Conservation (phyloP, 1,140 invertebrate species). For the Pomacea maculata region DNA sequence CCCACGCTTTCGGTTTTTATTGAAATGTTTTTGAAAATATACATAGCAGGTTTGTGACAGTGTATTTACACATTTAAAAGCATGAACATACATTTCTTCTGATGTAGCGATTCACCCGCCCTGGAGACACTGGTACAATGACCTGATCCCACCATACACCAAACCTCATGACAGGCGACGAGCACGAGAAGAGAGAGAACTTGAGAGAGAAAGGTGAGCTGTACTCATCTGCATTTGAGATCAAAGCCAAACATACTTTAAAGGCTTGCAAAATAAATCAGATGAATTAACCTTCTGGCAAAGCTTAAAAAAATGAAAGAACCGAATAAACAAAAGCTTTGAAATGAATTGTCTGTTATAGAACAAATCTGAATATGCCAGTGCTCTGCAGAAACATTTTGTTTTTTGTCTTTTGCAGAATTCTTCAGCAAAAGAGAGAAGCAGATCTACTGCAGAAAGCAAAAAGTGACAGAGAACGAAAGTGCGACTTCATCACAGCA, state of each 20-base stretch:
- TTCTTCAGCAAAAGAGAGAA: slow-evolving; percentile 43
- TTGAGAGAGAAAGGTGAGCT: slow-evolving; percentile 56
- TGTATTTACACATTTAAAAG: background rate
- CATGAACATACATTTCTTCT: slow-evolving; percentile 5
- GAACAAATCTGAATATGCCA: background rate
- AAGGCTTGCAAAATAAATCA: too few species aligned
- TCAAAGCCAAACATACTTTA: background rate
- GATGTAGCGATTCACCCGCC: slow-evolving; percentile 54
- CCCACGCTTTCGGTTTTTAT: background rate
- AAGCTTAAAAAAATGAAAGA: background rate
- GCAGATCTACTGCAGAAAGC: slow-evolving; percentile 33
- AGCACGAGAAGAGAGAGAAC: slow-evolving; percentile 58
- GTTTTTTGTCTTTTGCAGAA: slow-evolving; percentile 17
- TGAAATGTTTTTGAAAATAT: background rate
- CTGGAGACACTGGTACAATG: slow-evolving; percentile 61
- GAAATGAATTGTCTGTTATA: background rate
- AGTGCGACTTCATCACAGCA: background rate
- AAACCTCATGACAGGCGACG: slow-evolving; percentile 53
- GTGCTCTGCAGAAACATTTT: background rate
- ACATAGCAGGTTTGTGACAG: background rate
- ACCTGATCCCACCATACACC: slow-evolving; percentile 58
- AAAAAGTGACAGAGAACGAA: slow-evolving; percentile 17
- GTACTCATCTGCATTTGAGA: background rate
- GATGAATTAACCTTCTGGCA: background rate
- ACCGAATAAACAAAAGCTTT: background rate